Base-by-base conservation (phyloP, 2,888 invertebrate genomes). In the Podotricha telesiphe region DNA sequence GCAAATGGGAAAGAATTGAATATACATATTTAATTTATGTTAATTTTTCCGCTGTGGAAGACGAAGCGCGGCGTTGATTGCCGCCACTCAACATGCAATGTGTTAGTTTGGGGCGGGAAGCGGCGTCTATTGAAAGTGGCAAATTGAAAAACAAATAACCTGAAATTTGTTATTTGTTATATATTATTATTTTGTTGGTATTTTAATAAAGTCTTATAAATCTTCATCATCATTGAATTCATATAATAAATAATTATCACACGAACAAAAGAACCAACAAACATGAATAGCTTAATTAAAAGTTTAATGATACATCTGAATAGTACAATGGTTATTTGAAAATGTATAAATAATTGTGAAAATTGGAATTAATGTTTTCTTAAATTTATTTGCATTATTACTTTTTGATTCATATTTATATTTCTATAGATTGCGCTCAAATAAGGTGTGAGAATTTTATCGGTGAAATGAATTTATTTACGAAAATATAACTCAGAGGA, bases 331-430 rank as follows among this genome's bases (percentile, higher is more conserved):
- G 0, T 34, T 17, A 22, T n/a, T n/a, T 8, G 15, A 15, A 3
- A 53, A n/a, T 53, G 51, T 8, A 53, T 53, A 22, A 28, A 28
- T 28, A 28, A 53, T 53, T 53, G n/a, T 8, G 28, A n/a, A 28
- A 7, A 53, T 20, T 42, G 19, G 51, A 53, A n/a, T 2, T 1
- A 28, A 28, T 53, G 28, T 0, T 51, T 53, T 53, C 28, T 28
- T n/a, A 51, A 51, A 17, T 5, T n/a, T 22, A 51, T 51, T 7
- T 51, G 15, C 22, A 51, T 22, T 51, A 20, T 50, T 1, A 50
- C 2, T 13, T 20, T 42, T 42, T 42, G 42, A 42, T 42, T 37
- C 6, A 37, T 37, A 6, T 4, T 6, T 37, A 42, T 42, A 42
- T 37, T 37, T 4, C 28, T 37, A 42, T 42, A 42, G 42, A 42